Evolutionary conservation across 2,797 vertebrate genomes (phyloP).

Genomic region (Sandelia bainsii): DNA sequence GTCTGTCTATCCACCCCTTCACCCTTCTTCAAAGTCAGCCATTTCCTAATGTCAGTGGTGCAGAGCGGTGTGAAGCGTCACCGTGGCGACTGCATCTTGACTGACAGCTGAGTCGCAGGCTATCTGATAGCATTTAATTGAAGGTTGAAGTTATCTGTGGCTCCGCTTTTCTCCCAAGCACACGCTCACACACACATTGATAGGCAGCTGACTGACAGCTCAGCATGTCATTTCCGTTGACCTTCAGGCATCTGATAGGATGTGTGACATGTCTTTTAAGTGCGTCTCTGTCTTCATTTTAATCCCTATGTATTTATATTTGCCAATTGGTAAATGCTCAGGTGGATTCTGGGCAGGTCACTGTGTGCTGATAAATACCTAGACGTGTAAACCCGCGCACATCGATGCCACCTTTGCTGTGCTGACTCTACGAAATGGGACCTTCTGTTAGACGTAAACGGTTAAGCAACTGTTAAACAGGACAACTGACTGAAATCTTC

Average conservation of each 20-base stretch:
- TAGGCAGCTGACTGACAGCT: slow-evolving; percentile 71
- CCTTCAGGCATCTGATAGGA: slow-evolving; percentile 75
- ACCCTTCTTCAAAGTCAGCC: slow-evolving; percentile 70
- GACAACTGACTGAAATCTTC: slow-evolving; percentile 13
- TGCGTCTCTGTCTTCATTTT: slow-evolving; percentile 52
- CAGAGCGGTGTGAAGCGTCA: slow-evolving; percentile 67
- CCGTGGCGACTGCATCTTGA: slow-evolving; percentile 76
- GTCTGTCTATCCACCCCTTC: slow-evolving; percentile 32
- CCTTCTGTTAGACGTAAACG: slow-evolving; percentile 28
- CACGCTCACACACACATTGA: slow-evolving; percentile 53
- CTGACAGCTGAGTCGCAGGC: slow-evolving; percentile 78
- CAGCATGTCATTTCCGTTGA: slow-evolving; percentile 77
- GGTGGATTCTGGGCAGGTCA: slow-evolving; percentile 36
- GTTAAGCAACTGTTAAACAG: slow-evolving; percentile 51
- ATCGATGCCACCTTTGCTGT: slow-evolving; percentile 19
- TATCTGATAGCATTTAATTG: slow-evolving; percentile 84
- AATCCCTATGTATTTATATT: slow-evolving; percentile 55
- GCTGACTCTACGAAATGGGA: slow-evolving; percentile 71
- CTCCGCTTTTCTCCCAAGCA: slow-evolving; percentile 52
- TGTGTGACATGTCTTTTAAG: slow-evolving; percentile 73
- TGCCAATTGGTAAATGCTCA: slow-evolving; percentile 46
- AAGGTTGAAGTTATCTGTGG: slow-evolving; percentile 65
- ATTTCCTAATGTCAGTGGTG: slow-evolving; percentile 71
- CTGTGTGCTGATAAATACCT: slow-evolving; percentile 20
- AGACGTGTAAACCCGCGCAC: slow-evolving; percentile 32